Conservation (phyloP, 1,140 invertebrate genomes). For the Ctenoplectra terminalis region DNA sequence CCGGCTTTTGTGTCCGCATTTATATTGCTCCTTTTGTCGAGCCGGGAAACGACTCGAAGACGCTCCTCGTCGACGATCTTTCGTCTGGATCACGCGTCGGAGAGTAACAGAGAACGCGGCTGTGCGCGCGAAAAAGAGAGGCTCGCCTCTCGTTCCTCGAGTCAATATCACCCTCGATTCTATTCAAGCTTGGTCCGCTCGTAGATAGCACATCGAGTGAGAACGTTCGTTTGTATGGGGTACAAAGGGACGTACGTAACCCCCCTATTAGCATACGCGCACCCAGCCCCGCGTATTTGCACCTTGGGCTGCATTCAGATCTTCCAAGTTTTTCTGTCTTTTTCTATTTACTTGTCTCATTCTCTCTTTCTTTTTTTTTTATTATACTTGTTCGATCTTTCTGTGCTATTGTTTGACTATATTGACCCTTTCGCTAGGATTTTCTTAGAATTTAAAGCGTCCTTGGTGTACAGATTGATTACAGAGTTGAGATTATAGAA, state of each 20-base stretch:
- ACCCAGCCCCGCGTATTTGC: conserved; percentile 25
- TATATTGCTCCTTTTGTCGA: conserved; percentile 52
- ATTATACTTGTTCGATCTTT: too few species aligned
- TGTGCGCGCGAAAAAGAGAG: too few species aligned
- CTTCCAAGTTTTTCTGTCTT: neutral
- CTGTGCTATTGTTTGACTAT: too few species aligned
- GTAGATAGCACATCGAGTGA: conserved; percentile 54
- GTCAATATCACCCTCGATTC: conserved; percentile 56
- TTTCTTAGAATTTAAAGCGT: too few species aligned
- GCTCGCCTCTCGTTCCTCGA: conserved; percentile 10
- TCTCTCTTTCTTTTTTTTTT: neutral
- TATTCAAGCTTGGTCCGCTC: conserved; percentile 50
- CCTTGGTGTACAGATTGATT: too few species aligned
- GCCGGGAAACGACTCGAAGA: neutral
- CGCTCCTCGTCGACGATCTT: too few species aligned
- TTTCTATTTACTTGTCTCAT: neutral
- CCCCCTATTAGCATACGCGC: conserved; percentile 44
- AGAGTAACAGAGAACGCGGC: too few species aligned
- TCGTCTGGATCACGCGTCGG: too few species aligned
- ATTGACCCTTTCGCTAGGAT: too few species aligned
- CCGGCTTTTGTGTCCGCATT: conserved; percentile 49
- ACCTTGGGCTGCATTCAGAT: neutral
- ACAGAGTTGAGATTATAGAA: too few species aligned
- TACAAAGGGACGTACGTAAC: conserved; percentile 49
- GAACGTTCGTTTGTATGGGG: conserved; percentile 60